Percentiles rank a stretch among this genome's conserved stretches.
Conservation (phyloP, 2,888 invertebrate genomes). For the Emmelina monodactyla region DNA sequence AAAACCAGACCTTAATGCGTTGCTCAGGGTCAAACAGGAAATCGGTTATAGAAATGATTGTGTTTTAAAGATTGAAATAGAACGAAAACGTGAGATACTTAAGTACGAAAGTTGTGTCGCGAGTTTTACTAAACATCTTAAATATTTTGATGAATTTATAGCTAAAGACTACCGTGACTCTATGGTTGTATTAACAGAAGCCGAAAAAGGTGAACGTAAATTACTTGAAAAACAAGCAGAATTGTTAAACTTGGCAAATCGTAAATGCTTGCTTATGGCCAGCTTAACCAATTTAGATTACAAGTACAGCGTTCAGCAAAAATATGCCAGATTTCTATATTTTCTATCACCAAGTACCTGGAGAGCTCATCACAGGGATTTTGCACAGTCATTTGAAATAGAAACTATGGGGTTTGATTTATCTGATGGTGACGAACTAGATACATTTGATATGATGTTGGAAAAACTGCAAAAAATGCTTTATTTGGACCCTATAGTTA, state of each 20-base stretch:
- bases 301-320: conserved; percentile 67
- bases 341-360: conserved; percentile 70
- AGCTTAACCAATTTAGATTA: conserved; percentile 68
- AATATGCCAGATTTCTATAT: conserved; percentile 74
- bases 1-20: conserved; percentile 23
- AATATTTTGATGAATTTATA: conserved; percentile 68
- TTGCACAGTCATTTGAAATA: conserved; percentile 50
- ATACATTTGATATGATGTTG: conserved; percentile 43
- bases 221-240: conserved; percentile 48
- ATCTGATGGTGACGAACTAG: conserved; percentile 36
- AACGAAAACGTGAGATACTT: conserved; percentile 58
- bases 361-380: conserved; percentile 60
- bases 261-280: conserved; percentile 39
- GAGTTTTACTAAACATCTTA: conserved; percentile 57
- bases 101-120: conserved; percentile 50
- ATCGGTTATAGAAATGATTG: conserved; percentile 52
- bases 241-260: conserved; percentile 43
- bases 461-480: conserved; percentile 56
- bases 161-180: conserved; percentile 68
- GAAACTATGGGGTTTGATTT: conserved; percentile 51
- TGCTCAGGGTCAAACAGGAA: conserved; percentile 28
- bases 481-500: conserved; percentile 29
- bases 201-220: conserved; percentile 45
- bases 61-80: conserved; percentile 60
- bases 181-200: conserved; percentile 58